Evolutionary conservation across 2,113 vertebrate species (phyloP).

Genomic region (Chrysemys picta): DNA sequence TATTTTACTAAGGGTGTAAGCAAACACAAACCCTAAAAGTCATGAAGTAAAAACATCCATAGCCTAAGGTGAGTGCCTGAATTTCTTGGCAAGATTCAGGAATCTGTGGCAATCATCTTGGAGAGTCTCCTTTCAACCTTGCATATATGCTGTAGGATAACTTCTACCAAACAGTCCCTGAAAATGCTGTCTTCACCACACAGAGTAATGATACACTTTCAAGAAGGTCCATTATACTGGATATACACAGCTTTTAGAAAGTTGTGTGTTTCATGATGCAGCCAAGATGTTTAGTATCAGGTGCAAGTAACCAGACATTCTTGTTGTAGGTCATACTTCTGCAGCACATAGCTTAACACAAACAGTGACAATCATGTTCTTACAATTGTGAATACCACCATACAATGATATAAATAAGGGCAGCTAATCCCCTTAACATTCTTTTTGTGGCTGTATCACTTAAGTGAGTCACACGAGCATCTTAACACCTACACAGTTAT

Average conservation of each 20-base stretch:
- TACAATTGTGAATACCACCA: background rate
- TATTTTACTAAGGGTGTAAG: background rate
- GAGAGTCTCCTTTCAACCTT: background rate
- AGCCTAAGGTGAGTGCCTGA: background rate
- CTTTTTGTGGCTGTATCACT: background rate
- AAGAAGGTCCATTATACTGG: background rate
- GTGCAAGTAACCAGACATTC: background rate
- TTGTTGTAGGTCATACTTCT: background rate
- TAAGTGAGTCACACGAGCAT: background rate
- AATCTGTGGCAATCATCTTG: background rate
- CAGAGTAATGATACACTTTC: background rate
- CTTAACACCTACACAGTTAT: background rate
- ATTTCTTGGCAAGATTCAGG: background rate
- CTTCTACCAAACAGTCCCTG: background rate
- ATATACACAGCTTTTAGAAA: background rate
- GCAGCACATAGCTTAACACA: background rate
- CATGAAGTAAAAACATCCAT: background rate
- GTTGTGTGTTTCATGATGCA: background rate
- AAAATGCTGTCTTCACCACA: background rate
- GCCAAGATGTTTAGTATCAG: background rate
- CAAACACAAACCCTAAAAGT: background rate
- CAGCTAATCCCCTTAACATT: background rate
- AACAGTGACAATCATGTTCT: background rate
- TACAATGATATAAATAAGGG: background rate
- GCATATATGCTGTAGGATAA: background rate